phyloP scores from a whole-genome alignment of 1,140 invertebrate species.

The Cyclargus thomasi region DNA sequence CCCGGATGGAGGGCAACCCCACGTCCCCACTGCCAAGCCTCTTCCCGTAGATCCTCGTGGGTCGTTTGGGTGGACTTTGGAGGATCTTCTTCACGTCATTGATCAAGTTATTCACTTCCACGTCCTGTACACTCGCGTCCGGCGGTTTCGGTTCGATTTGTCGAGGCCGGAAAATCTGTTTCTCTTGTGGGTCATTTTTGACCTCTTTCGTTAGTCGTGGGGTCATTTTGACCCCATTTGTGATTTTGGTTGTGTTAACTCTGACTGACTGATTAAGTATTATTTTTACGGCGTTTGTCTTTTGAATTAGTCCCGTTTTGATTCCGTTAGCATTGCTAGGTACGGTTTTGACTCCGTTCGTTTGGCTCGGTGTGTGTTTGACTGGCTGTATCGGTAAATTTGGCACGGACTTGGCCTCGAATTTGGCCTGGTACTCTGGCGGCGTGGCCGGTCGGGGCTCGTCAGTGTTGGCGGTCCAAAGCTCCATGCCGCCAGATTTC shows the following conservation, averaged over 20 bases:
- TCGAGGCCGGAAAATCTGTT: slow-evolving; percentile 12
- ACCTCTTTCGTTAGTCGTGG: neutral
- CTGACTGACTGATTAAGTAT: neutral
- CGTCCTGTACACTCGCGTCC: slow-evolving; percentile 14
- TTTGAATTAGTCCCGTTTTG: neutral
- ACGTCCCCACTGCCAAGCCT: slow-evolving; percentile 53
- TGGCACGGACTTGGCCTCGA: slow-evolving; percentile 23
- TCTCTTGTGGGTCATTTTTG: slow-evolving; percentile 7
- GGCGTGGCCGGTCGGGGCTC: slow-evolving; percentile 47
- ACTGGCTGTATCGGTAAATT: neutral
- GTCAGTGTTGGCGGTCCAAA: slow-evolving; percentile 46
- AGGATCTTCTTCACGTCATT: slow-evolving; percentile 18
- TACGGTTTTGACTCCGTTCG: neutral
- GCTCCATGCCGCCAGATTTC: slow-evolving; percentile 37
- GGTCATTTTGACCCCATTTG: neutral
- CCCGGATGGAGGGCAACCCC: slow-evolving; percentile 51
- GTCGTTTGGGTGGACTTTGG: slow-evolving; percentile 27
- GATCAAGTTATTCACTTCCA: slow-evolving; percentile 4
- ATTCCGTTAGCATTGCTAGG: neutral
- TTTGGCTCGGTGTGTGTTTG: neutral
- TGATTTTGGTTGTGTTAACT: neutral
- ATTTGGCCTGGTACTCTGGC: slow-evolving; percentile 45
- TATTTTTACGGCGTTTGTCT: neutral
- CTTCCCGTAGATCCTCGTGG: slow-evolving; percentile 28
- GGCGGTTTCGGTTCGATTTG: slow-evolving; percentile 24